Conservation (phyloP, 2,113 vertebrate species). For the Copsychus sechellarum region DNA sequence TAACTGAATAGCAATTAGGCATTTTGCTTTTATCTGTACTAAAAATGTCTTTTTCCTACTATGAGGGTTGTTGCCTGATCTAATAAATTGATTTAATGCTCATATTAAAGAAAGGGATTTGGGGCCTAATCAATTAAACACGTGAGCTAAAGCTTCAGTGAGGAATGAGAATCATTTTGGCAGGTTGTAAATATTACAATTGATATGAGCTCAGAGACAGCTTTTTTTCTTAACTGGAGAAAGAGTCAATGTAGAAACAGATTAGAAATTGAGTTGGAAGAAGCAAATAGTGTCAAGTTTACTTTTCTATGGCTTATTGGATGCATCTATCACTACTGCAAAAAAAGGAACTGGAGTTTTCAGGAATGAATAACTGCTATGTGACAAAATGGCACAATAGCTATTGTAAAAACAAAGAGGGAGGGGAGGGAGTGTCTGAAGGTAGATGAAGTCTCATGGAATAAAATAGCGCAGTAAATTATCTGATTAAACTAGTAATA, state of each 20-base stretch:
- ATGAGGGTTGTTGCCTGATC: background rate
- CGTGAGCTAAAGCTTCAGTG: slow-evolving; percentile 1
- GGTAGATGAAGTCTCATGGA: background rate
- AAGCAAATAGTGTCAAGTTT: slow-evolving; percentile 7
- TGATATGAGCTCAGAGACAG: slow-evolving; percentile 19
- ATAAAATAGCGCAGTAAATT: background rate
- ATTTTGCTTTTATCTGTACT: slow-evolving; percentile 20
- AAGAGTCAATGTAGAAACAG: slow-evolving; percentile 30
- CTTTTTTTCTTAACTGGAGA: slow-evolving; percentile 36
- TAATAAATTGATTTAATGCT: slow-evolving; percentile 15
- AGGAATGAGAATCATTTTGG: slow-evolving; percentile 15
- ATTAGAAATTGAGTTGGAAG: slow-evolving; percentile 29
- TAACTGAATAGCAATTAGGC: background rate
- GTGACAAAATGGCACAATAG: background rate
- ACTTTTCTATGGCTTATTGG: slow-evolving; percentile 1
- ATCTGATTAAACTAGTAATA: background rate
- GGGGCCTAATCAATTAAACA: slow-evolving; percentile 47
- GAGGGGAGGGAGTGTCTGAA: background rate
- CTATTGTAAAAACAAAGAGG: background rate
- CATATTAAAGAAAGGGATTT: background rate
- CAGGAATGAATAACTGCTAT: background rate
- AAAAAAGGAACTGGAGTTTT: background rate
- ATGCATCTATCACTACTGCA: background rate
- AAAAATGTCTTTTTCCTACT: background rate
- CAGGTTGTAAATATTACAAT: slow-evolving; percentile 60